Percentiles rank a stretch among this genome's conserved stretches.
Evolutionary conservation across 2,888 invertebrate genomes (phyloP).

Genomic region (Cheilosia urbana): DNA sequence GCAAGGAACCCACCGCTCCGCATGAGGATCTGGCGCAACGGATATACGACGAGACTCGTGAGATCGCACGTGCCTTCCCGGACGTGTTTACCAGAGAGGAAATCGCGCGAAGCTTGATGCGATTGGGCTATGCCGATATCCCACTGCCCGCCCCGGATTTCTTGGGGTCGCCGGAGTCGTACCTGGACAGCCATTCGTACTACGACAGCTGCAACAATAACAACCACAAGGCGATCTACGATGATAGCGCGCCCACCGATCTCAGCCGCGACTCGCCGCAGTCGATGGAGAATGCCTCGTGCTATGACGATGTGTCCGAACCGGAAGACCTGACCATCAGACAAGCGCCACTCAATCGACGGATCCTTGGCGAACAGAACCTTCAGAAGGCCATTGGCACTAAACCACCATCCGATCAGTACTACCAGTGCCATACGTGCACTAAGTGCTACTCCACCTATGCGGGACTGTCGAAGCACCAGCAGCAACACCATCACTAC

Average conservation of each 20-base stretch:
- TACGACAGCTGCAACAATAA: conserved; percentile 78
- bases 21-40: conserved; percentile 80
- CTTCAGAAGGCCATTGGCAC: conserved; percentile 79
- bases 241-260: conserved; percentile 78
- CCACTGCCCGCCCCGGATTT: conserved; percentile 77
- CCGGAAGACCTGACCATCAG: conserved; percentile 82
- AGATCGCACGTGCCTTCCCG: conserved; percentile 82
- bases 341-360: conserved; percentile 64
- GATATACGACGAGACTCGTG: conserved; percentile 82
- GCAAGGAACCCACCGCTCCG: conserved; percentile 12
- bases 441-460: conserved; percentile 83
- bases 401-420: conserved; percentile 79
- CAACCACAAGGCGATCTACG: conserved; percentile 80
- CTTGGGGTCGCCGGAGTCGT: conserved; percentile 80
- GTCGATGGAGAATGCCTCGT: conserved; percentile 38
- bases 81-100: conserved; percentile 82
- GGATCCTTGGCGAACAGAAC: conserved; percentile 79
- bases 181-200: conserved; percentile 78
- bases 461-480: conserved; percentile 82
- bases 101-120: conserved; percentile 80
- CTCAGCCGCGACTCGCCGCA: conserved; percentile 76
- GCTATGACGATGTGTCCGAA: conserved; percentile 69
- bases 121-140: conserved; percentile 81
- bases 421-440: conserved; percentile 83
- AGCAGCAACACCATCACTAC: conserved; percentile 81